Evolutionary conservation across 2,113 vertebrate genomes (phyloP), one percentile per base, ranked within the genome.

Genomic region (Anoplopoma fimbria): DNA sequence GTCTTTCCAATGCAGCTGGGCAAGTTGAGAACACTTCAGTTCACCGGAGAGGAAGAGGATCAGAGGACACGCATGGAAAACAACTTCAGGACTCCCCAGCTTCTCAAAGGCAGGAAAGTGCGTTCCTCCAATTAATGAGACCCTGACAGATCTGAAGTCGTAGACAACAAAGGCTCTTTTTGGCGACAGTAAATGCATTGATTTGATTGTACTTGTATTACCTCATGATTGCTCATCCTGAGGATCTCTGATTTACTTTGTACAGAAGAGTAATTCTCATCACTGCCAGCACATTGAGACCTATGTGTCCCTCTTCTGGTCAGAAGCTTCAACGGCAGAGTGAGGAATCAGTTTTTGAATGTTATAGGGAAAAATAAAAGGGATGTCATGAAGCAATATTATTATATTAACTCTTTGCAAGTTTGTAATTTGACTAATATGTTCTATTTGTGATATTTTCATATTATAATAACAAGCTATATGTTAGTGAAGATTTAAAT

Each of bases 31-130:
- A 96, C 94, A 89, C 95, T 99, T 2, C 94, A 96, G 68, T 97
- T 97, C 89, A 97, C 88, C 0, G 87, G 87, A 17, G 98, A 98
- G 88, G 95, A 95, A 19, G 97, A 97, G 1, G 95, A 97, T 4
- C 93, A 97, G 90, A 95, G 94, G 90, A 91, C 93, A 27, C 96
- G 94, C 58, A 99, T 99, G 98, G 97, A 98, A 85, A 97, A 99
- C 92, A 99, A 99, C 86, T 99, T 97, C 78, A 96, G 98, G 7
- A 96, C 97, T 3, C 96, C 98, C 3, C 98, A 99, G 88, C 98
- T 97, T 55, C 95, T 99, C 65, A 97, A 97, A 63, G 97, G 96
- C 51, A 96, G 98, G 65, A 94, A 94, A 77, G 97, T 99, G 53
- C 94, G 94, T 49, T 96, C 98, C 63, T 99, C 98, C 61, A 95